Conservation (phyloP, 2,797 vertebrate genomes). For the Oophaga sylvatica region DNA sequence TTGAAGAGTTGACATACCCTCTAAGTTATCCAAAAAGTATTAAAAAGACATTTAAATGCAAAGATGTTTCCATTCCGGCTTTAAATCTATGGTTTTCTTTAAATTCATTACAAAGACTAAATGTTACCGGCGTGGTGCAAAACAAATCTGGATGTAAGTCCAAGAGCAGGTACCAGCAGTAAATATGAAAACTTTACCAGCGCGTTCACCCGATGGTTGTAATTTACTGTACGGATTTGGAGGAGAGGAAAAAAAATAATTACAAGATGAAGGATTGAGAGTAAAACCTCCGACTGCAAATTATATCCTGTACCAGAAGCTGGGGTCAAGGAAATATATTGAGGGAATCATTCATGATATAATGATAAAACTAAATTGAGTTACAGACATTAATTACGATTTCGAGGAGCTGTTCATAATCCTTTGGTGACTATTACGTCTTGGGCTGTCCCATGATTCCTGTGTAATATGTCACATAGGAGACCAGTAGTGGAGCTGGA, state of each 20-base stretch:
- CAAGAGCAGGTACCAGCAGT: slow-evolving; percentile 2
- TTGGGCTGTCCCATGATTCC: not conserved
- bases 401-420: slow-evolving; percentile 53
- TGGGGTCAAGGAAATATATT: slow-evolving; percentile 58
- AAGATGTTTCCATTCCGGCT: not conserved
- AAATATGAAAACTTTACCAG: slow-evolving; percentile 52
- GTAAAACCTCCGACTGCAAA: slow-evolving; percentile 54
- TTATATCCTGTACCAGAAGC: slow-evolving; percentile 51
- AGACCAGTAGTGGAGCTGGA: not conserved
- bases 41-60: not conserved
- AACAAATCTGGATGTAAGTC: not conserved
- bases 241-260: slow-evolving; percentile 48
- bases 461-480: slow-evolving; percentile 19
- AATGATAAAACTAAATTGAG: slow-evolving; percentile 60
- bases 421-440: slow-evolving; percentile 40
- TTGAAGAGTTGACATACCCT: too few relatives aligned
- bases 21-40: not conserved
- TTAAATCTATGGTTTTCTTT: not conserved
- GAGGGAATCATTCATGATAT: slow-evolving; percentile 61
- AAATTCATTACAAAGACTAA: not conserved
- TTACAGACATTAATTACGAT: slow-evolving; percentile 57
- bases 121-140: not conserved
- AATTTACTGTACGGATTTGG: slow-evolving; percentile 46
- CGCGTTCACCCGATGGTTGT: slow-evolving; percentile 32
- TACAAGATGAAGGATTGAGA: slow-evolving; percentile 53